These are phyloP conservation scores for Poecile atricapillus DNA, from an alignment of 2,113 vertebrate genomes.

Conservation along the genomic window DNA sequence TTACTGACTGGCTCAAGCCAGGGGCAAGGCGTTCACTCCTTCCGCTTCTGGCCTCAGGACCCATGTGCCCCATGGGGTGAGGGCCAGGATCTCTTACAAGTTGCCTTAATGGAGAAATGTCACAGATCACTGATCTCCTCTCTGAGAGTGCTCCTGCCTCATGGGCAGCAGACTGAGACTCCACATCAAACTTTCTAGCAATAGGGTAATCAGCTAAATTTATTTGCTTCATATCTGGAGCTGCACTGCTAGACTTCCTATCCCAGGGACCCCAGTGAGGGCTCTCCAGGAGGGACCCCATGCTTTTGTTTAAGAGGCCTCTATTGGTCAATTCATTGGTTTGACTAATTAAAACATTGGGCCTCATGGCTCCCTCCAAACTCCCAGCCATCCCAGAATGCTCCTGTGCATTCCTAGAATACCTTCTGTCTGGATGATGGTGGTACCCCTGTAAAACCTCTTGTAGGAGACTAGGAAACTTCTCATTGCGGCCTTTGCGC, in stretches of 20 bases:
- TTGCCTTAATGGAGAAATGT: conserved; percentile 88
- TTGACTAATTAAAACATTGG: conserved; percentile 80
- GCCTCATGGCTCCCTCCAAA: conserved; percentile 79
- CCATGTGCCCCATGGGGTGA: conserved; percentile 74
- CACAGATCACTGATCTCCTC: conserved; percentile 93
- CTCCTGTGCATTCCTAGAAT: conserved; percentile 81
- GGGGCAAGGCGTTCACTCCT: conserved; percentile 76
- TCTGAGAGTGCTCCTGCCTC: conserved; percentile 77
- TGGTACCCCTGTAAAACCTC: conserved; percentile 98
- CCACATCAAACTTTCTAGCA: conserved; percentile 82
- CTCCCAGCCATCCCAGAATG: conserved; percentile 80
- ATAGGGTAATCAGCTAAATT: conserved; percentile 89
- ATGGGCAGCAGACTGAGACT: conserved; percentile 72
- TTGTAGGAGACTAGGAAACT: conserved; percentile 94
- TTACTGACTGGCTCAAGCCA: conserved; percentile 78
- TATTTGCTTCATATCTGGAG: conserved; percentile 85
- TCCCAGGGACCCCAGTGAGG: conserved; percentile 83
- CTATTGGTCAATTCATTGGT: conserved; percentile 75
- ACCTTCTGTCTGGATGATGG: conserved; percentile 86
- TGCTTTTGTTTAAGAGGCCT: conserved; percentile 74
- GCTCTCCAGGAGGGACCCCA: conserved; percentile 76
- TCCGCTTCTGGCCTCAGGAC: conserved; percentile 73
- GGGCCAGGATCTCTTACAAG: conserved; percentile 77
- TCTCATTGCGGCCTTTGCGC: conserved; percentile 81
- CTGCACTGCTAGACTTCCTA: conserved; percentile 70